Evolutionary conservation across 2,797 vertebrate species (phyloP), one percentile per base, ranked within the genome.

Genomic region (Oryzias dopingdopingensis): DNA sequence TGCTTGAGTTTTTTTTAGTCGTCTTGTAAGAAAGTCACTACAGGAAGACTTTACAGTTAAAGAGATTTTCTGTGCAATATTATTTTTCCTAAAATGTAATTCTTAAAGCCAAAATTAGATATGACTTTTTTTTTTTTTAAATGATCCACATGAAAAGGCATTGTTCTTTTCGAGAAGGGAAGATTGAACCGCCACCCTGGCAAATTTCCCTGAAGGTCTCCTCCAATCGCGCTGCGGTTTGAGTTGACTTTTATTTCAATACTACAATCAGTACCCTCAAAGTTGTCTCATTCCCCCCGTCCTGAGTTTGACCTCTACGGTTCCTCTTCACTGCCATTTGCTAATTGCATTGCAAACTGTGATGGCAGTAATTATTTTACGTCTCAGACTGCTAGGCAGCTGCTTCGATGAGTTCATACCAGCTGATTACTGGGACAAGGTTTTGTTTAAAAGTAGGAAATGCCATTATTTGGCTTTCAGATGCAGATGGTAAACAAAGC

Each of bases 281-380:
- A 8, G 42, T 67, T 61, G 42, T 49, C 14, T 49, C 41, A 49
- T 50, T 40, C 18, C 23, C 41, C 4, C 14, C 24, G 6, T 40
- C 24, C 32, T 32, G 32, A 52, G 42, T 16, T 29, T 51, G 29
- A 54, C 23, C 42, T 40, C 41, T 26, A 13, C 20, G n/a, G 26
- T 23, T 50, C 42, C 42, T 42, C 13, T 54, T 67, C 8, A 16
- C 42, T 60, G 40, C 32, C 49, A 42, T 62, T 60, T 42, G 17
- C 47, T 56, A 67, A 47, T 61, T 52, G 29, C 48, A 48, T 56
- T 22, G 56, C 42, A 51, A 67, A 56, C 59, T 62, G 53, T 56
- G 37, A 52, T 52, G 26, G 8, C 5, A 51, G 60, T 32, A 37
- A 2, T 61, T 67, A 47, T 45, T 42, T 47, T 42, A 16, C 42